Evolutionary conservation across 2,888 invertebrate species (phyloP).

Genomic region (Petrolisthes manimaculis): DNA sequence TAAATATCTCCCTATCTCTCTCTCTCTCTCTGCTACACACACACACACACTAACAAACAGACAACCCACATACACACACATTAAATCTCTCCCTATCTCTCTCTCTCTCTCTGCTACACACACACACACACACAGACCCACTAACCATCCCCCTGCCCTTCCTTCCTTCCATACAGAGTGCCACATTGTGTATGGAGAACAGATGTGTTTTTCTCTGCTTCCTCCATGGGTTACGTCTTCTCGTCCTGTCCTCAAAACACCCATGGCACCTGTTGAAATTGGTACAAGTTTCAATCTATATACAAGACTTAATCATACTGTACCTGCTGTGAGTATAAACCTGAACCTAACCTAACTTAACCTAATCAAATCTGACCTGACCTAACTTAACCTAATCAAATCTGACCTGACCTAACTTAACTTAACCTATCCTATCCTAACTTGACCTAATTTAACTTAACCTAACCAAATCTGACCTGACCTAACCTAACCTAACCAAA

Average conservation of each 20-base stretch:
- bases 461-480: too few relatives aligned
- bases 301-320: constrained; percentile 34
- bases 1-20: too few relatives aligned
- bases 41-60: neutral
- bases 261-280: constrained; percentile 38
- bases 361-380: too few relatives aligned
- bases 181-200: constrained; percentile 38
- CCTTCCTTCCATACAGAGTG: constrained; percentile 22
- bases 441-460: too few relatives aligned
- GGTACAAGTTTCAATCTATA: constrained; percentile 50
- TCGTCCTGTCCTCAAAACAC: constrained; percentile 35
- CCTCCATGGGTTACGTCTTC: constrained; percentile 44
- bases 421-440: too few relatives aligned
- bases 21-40: neutral
- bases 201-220: constrained; percentile 39
- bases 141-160: neutral
- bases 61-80: neutral
- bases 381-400: too few relatives aligned
- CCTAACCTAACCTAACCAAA: too few relatives aligned
- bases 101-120: neutral
- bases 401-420: too few relatives aligned
- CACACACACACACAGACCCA: neutral
- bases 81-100: neutral
- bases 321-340: constrained; percentile 45
- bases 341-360: too few relatives aligned